These are phyloP conservation scores for Cataglyphis altisquamis DNA, from an alignment of 2,888 invertebrate species.

Conservation along the genomic window DNA sequence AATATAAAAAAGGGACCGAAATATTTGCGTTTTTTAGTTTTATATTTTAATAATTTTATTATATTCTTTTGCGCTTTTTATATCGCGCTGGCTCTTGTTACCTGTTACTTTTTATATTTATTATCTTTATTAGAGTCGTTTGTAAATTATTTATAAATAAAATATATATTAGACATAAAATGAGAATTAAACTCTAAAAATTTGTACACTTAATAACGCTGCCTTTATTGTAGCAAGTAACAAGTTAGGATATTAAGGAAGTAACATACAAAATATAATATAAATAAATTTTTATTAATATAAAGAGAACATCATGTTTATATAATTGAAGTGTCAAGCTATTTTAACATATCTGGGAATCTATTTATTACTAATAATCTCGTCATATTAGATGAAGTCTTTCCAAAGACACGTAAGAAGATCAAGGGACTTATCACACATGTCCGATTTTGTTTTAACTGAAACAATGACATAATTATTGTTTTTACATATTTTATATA, in stretches of 20 bases:
- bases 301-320: background rate
- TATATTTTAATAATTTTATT: too few species aligned
- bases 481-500: background rate
- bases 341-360: background rate
- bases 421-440: constrained; percentile 27
- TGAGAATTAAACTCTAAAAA: background rate
- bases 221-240: background rate
- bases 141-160: too few species aligned
- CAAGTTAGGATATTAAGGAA: background rate
- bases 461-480: constrained; percentile 12
- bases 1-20: too few species aligned
- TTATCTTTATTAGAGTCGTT: too few species aligned
- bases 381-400: background rate
- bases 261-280: background rate
- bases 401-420: constrained; percentile 18
- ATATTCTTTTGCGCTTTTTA: too few species aligned
- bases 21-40: too few species aligned
- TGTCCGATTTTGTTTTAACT: constrained; percentile 2
- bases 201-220: background rate
- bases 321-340: background rate
- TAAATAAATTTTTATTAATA: constrained; percentile 12
- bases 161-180: background rate
- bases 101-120: too few species aligned
- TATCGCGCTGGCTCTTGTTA: too few species aligned
- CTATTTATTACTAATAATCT: background rate